A percentile compares a stretch with the other conserved stretches of the same genome.
Evolutionary conservation across 2,797 vertebrate species (phyloP).

Genomic region (Acanthurus lineatus): DNA sequence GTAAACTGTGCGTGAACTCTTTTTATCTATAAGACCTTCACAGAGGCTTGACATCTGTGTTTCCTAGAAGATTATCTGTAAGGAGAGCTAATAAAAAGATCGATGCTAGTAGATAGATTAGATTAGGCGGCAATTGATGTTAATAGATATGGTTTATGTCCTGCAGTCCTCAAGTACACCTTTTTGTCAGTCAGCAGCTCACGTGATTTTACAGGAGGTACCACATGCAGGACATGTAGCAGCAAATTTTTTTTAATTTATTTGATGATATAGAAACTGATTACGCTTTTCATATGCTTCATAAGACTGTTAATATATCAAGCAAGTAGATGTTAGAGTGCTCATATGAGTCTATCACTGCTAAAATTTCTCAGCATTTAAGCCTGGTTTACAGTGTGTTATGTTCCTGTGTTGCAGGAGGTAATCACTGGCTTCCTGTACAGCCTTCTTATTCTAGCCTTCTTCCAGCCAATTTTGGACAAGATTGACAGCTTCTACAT

Average conservation of each 20-base stretch:
- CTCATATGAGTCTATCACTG: not conserved
- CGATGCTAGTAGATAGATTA: constrained; percentile 39
- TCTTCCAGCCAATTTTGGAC: constrained; percentile 91
- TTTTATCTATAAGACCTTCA: not conserved
- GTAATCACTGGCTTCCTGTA: constrained; percentile 96
- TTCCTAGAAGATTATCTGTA: not conserved
- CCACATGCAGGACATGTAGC: constrained; percentile 14
- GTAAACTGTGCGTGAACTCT: too few species aligned
- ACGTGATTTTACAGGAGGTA: not conserved
- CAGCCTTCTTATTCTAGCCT: constrained; percentile 90
- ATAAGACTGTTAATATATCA: not conserved
- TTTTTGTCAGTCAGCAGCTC: constrained; percentile 4
- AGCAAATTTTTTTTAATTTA: not conserved
- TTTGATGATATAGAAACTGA: not conserved
- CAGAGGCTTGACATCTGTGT: not conserved
- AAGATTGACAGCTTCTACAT: constrained; percentile 95
- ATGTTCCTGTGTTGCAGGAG: constrained; percentile 87
- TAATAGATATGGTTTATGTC: constrained; percentile 12
- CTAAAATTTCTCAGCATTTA: not conserved
- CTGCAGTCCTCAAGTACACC: not conserved
- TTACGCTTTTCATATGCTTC: not conserved
- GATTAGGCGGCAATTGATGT: constrained; percentile 5
- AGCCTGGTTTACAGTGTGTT: not conserved
- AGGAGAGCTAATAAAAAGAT: constrained; percentile 37
- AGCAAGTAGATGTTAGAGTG: not conserved